phyloP scores from a whole-genome alignment of 2,797 vertebrate species.

The Peromyscus aztecus region DNA sequence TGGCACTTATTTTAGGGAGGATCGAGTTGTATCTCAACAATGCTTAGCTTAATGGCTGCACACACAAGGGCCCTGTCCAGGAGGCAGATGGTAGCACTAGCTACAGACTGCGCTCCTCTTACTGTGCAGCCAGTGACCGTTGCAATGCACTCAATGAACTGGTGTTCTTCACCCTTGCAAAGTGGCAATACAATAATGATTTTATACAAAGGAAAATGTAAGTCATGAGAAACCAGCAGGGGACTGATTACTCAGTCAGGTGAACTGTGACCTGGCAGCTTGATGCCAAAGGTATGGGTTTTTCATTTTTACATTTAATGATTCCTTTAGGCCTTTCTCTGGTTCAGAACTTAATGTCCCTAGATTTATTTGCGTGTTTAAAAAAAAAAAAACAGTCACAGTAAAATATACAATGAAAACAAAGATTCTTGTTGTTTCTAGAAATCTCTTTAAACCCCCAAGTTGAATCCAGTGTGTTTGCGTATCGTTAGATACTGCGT shows the following conservation, averaged over 20 bases:
- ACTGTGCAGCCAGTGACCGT: too few relatives aligned
- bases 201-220: neutral
- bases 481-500: neutral
- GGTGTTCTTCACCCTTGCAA: neutral
- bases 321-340: neutral
- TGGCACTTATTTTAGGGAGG: neutral
- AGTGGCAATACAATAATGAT: neutral
- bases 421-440: neutral
- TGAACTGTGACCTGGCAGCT: neutral
- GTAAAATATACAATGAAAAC: neutral
- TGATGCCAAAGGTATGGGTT: neutral
- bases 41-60: neutral
- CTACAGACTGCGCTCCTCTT: neutral
- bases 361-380: neutral
- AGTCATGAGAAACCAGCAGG: neutral
- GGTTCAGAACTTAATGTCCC: neutral
- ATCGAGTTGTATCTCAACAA: neutral
- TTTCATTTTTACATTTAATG: neutral
- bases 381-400: neutral
- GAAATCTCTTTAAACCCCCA: slow-evolving; percentile 8
- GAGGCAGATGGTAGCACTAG: neutral
- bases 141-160: neutral
- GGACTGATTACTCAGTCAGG: neutral
- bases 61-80: neutral
- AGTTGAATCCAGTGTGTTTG: neutral